Percentiles rank a stretch among this genome's conserved stretches.
These are phyloP conservation scores for Clivina fossor DNA, from an alignment of 2,888 invertebrate species.

Conservation along the genomic window DNA sequence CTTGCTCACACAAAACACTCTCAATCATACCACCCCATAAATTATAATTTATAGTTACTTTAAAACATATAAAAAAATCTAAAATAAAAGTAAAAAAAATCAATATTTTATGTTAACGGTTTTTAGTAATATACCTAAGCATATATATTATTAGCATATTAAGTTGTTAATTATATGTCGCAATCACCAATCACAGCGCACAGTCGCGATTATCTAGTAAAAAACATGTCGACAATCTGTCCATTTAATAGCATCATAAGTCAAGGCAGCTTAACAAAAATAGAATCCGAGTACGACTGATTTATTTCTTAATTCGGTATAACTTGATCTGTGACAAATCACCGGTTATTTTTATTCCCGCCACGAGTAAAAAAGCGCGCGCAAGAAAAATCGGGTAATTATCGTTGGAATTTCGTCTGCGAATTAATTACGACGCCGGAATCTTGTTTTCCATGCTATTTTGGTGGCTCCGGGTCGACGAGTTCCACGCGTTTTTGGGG, in stretches of 20 bases:
- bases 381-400: constrained; percentile 26
- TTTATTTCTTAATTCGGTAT: constrained; percentile 25
- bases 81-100: no score
- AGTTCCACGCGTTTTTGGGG: neutral
- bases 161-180: constrained; percentile 3
- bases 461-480: neutral
- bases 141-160: constrained; percentile 3
- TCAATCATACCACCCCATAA: no score
- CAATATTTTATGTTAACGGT: no score
- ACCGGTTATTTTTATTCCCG: constrained; percentile 21
- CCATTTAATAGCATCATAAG: constrained; percentile 23
- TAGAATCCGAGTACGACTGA: constrained; percentile 7
- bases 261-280: constrained; percentile 19
- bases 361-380: neutral
- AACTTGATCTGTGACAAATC: constrained; percentile 27
- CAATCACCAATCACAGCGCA: constrained; percentile 8
- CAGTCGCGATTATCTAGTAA: constrained; percentile 15
- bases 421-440: constrained; percentile 22
- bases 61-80: no score
- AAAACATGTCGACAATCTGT: constrained; percentile 2
- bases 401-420: constrained; percentile 18
- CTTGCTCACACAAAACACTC: no score
- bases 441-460: constrained; percentile 11
- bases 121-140: no score
- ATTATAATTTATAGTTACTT: no score